These are phyloP conservation scores for Amblyjoppa fuscipennis DNA, from an alignment of 2,888 invertebrate genomes.

Conservation along the genomic window DNA sequence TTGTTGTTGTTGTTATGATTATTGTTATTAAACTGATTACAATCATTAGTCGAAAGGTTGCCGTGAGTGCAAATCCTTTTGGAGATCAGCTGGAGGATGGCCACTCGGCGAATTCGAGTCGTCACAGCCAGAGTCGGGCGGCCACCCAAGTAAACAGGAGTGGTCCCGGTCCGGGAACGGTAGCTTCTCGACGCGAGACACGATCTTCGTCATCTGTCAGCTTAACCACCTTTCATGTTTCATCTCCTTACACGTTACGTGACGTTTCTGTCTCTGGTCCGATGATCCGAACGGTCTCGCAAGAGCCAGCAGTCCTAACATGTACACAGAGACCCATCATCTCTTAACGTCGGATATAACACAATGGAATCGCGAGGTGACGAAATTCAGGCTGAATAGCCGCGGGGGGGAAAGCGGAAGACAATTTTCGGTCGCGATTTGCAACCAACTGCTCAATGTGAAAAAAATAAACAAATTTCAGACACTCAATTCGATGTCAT, in stretches of 20 bases:
- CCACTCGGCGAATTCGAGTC: constrained; percentile 34
- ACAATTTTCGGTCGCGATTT: neutral
- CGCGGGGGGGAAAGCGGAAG: neutral
- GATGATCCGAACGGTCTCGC: constrained; percentile 22
- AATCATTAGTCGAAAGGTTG: constrained; percentile 21
- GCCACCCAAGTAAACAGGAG: constrained; percentile 77
- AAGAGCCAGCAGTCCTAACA: constrained; percentile 31
- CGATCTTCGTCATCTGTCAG: constrained; percentile 79
- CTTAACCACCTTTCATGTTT: constrained; percentile 80
- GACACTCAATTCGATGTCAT: no score
- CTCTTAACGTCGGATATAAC: constrained; percentile 37
- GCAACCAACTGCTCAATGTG: neutral
- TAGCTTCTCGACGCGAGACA: constrained; percentile 75
- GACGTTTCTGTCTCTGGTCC: constrained; percentile 11
- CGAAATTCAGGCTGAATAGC: constrained; percentile 37
- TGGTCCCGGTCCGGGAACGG: constrained; percentile 72
- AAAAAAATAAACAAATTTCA: neutral
- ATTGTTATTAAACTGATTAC: constrained; percentile 23
- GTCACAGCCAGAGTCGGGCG: constrained; percentile 58
- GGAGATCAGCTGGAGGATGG: constrained; percentile 46
- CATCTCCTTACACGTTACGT: constrained; percentile 75
- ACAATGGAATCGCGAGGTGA: constrained; percentile 44
- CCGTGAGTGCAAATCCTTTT: constrained; percentile 55
- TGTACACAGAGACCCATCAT: constrained; percentile 28
- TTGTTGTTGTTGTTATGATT: constrained; percentile 22